Evolutionary conservation across 30 jellyfish, hydroid and myxozoan species (phyloP), one percentile per base, ranked within the genome.

Genomic region (Thelohanellus kitauei): DNA sequence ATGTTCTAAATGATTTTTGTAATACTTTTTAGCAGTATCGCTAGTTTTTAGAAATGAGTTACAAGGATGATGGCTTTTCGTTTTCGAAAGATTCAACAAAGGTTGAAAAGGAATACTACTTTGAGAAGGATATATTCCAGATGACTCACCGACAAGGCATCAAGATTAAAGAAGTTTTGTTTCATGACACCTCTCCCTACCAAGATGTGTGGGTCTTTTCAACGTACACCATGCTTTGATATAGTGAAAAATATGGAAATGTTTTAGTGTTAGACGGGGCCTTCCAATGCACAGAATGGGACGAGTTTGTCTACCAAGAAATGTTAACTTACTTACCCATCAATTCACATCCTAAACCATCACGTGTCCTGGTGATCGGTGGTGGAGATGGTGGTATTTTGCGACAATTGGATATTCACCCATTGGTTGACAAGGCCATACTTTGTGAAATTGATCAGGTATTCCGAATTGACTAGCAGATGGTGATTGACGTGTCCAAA

Each of bases 211-310:
- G 54, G 0, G 66, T 53, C 17, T 65, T 65, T 44, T 44, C 54
- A 49, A 65, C 78, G 86, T 63, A 30, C n/a, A 15, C 4, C n/a
- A n/a, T n/a, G n/a, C n/a, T n/a, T n/a, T n/a, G n/a, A n/a, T n/a
- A n/a, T n/a, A n/a, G n/a, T n/a, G n/a, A n/a, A n/a, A n/a, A n/a
- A n/a, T n/a, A n/a, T n/a, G n/a, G n/a, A n/a, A n/a, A n/a, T n/a
- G n/a, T n/a, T n/a, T n/a, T n/a, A n/a, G n/a, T n/a, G n/a, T 44
- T 73, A 19, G 97, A 78, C 58, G 97, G 97, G n/a, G 54, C 66
- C 18, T 48, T 78, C 8, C 97, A 78, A 44, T 47, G 64, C 20
- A 56, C 84, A 18, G 60, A 63, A 35, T 23, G 63, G 18, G 97
- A 78, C 53, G 97, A 78, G 47, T 64, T 37, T 17, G 48, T 75